Evolutionary conservation across 2,113 vertebrate species (phyloP).

Genomic region (Rhineura floridana): DNA sequence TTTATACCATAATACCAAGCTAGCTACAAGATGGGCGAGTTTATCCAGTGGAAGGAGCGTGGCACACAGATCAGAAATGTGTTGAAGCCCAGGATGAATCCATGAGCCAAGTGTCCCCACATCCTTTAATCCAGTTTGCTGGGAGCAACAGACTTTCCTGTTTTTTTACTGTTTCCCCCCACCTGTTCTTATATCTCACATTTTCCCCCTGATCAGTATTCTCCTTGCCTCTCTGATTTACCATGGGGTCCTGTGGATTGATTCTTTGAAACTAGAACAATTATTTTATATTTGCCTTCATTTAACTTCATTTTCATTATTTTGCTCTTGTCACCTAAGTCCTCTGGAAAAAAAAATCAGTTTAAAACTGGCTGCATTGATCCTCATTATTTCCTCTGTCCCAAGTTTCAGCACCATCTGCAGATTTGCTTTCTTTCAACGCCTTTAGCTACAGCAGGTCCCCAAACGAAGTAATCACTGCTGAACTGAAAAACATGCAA

Average conservation of each 20-base stretch:
- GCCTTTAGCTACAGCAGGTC: constrained; percentile 23
- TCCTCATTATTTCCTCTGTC: constrained; percentile 43
- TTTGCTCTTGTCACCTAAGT: constrained; percentile 11
- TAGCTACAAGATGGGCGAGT: not conserved
- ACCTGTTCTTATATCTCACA: not conserved
- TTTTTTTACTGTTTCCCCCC: not conserved
- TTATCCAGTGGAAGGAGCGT: not conserved
- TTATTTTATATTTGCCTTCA: constrained; percentile 49
- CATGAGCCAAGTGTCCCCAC: too few species aligned
- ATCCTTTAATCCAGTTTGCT: constrained; percentile 20
- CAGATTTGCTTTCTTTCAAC: constrained; percentile 40
- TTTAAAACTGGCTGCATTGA: constrained; percentile 37
- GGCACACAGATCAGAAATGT: not conserved
- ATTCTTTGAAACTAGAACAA: constrained; percentile 27
- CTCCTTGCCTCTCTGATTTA: constrained; percentile 33
- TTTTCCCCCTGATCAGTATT: constrained; percentile 1
- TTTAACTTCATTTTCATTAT: constrained; percentile 30
- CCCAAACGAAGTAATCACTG: constrained; percentile 46
- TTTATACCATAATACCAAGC: not conserved
- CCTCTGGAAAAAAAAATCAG: not conserved
- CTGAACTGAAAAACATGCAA: constrained; percentile 26
- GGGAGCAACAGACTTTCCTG: constrained; percentile 16
- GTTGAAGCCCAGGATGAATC: not conserved
- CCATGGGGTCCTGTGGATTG: constrained; percentile 9
- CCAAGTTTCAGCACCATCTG: constrained; percentile 49